Evolutionary conservation across 2,797 vertebrate genomes (phyloP), one percentile per base, ranked within the genome.

Genomic region (Rhinichthys osculus): DNA sequence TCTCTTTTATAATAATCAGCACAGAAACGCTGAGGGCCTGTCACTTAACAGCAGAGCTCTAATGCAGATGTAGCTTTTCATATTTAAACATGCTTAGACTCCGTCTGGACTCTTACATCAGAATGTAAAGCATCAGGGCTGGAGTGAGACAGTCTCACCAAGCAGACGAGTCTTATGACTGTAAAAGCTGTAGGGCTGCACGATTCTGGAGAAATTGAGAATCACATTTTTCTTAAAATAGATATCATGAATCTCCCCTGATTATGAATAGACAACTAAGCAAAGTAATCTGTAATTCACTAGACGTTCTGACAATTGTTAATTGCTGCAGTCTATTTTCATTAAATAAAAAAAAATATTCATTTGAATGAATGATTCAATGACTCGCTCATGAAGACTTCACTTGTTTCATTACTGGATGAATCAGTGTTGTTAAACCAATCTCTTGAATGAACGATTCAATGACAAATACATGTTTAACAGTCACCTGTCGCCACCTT

Each of bases 1-100:
- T 87, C 87, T 90, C 92, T 89, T 91, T 91, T 84, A 91, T 89
- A 93, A 94, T 94, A 94, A 94, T 94, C 92, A 93, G 89, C 67
- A 82, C 80, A 88, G 38, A 69, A 83, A 76, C 23, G 14, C 69
- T 16, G 66, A 84, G 54, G 85, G 80, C 79, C 85, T 89, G 77
- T 88, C 88, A 85, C 79, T 88, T 86, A 84, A 47, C 83, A 85
- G 84, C 85, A 85, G 85, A 79, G 81, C 79, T 90, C 88, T 91
- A 89, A 94, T 93, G 90, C 88, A 92, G 90, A 93, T 93, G 89
- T 85, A 91, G 86, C 88, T 83, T 81, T 91, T 92, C 87, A 82
- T 69, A 84, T 88, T 82, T 84, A 85, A 88, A 85, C 52, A 71
- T 71, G 88, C 88, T 90, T 86, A 50, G 59, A 59, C 57, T 82